Conservation (phyloP, 2,888 invertebrate genomes). For the Microplitis manilae region DNA sequence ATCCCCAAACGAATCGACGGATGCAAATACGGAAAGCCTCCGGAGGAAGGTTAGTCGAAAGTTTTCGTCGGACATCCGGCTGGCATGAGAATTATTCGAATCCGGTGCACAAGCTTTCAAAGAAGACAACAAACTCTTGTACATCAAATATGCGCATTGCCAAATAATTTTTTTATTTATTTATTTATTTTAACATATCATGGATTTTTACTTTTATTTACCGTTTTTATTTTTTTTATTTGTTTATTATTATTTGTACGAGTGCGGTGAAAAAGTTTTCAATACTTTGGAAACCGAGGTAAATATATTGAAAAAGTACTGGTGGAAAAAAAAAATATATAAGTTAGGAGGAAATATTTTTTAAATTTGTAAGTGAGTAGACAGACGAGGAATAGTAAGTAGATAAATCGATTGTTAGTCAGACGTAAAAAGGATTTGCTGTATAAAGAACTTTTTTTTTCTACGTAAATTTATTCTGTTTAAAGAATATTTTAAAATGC, state of each 20-base stretch:
- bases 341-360: not conserved
- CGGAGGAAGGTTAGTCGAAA: slow-evolving; percentile 39
- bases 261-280: not conserved
- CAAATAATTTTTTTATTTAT: slow-evolving; percentile 15
- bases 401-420: slow-evolving; percentile 1
- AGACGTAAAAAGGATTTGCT: not conserved
- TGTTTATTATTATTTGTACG: not conserved
- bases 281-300: not conserved
- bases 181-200: slow-evolving; percentile 1
- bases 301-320: not conserved
- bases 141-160: slow-evolving; percentile 19
- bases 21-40: slow-evolving; percentile 41
- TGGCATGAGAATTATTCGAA: slow-evolving; percentile 47
- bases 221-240: not conserved
- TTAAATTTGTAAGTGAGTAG: not conserved
- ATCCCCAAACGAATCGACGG: slow-evolving; percentile 31
- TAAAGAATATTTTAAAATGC: not conserved
- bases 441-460: not conserved
- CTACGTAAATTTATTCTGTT: not conserved
- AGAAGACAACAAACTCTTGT: not conserved
- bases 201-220: not conserved
- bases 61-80: slow-evolving; percentile 43
- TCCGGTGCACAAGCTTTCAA: slow-evolving; percentile 28
- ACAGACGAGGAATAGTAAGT: not conserved
- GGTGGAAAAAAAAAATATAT: not conserved